Conservation (phyloP, 2,888 invertebrate species). For the Sceliomorpha sp. region DNA sequence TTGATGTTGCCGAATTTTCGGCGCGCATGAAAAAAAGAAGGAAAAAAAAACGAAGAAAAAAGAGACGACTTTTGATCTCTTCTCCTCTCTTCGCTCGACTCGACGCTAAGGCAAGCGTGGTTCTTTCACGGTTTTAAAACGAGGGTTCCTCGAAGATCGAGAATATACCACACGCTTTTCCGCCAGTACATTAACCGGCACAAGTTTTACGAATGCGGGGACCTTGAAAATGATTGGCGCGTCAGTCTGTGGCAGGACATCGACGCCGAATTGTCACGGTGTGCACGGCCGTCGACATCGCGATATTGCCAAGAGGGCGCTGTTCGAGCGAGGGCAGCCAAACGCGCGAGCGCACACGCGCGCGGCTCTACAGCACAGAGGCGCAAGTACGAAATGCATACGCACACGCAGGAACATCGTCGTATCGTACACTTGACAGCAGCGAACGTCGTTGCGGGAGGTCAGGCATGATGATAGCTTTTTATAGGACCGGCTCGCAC, state of each 20-base stretch:
- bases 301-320: constrained; percentile 35
- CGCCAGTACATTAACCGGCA: constrained; percentile 7
- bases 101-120: neutral
- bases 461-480: constrained; percentile 75
- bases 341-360: constrained; percentile 15
- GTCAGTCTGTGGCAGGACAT: constrained; percentile 36
- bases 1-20: constrained; percentile 20
- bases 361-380: constrained; percentile 32
- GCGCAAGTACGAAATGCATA: no score
- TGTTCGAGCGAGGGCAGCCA: constrained; percentile 21
- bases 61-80: constrained; percentile 8
- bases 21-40: neutral
- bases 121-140: constrained; percentile 5
- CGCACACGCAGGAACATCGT: constrained; percentile 33
- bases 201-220: constrained; percentile 29
- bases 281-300: constrained; percentile 44
- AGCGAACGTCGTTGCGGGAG: constrained; percentile 70
- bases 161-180: constrained; percentile 26
- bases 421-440: constrained; percentile 63
- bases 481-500: constrained; percentile 70
- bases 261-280: constrained; percentile 51
- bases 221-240: constrained; percentile 51
- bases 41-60: no score
- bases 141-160: constrained; percentile 24
- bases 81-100: neutral